Evolutionary conservation across 2,113 vertebrate genomes (phyloP).

Genomic region (Geococcyx californianus): DNA sequence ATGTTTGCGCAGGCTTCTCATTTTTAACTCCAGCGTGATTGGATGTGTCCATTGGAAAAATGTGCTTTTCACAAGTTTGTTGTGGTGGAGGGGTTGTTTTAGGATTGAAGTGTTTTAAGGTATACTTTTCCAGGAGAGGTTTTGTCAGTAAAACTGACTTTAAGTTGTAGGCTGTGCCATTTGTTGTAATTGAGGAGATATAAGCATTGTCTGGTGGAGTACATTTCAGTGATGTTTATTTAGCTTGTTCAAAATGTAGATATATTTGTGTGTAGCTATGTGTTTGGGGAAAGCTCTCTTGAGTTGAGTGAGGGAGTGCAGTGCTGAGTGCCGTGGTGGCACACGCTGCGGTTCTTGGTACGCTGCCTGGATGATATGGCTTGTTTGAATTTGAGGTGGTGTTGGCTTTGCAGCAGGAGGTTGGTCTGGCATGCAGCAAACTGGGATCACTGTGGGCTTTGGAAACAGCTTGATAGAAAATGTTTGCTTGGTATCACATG

Average conservation of each 20-base stretch:
- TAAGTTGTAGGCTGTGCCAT: not conserved
- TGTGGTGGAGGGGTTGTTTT: accelerated
- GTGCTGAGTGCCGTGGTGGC: accelerated
- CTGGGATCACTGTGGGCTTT: accelerated
- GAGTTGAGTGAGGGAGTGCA: not conserved
- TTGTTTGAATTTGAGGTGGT: accelerated
- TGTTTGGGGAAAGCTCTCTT: not conserved
- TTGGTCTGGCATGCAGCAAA: not conserved
- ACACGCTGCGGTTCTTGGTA: accelerated
- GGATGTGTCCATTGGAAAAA: not conserved
- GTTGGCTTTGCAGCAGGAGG: not conserved
- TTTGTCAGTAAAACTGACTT: not conserved
- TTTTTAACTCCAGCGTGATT: not conserved
- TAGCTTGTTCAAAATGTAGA: not conserved
- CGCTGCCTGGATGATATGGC: accelerated
- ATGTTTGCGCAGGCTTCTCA: not conserved
- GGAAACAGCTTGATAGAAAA: not conserved
- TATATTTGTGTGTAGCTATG: not conserved
- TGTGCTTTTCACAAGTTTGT: not conserved
- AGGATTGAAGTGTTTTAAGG: not conserved
- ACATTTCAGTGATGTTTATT: not conserved
- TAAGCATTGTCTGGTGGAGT: not conserved
- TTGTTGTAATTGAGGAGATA: accelerated
- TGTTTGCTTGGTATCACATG: not conserved
- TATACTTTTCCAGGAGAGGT: not conserved